Conservation (phyloP, 2,113 vertebrate species). For the Poicephalus meyeri region DNA sequence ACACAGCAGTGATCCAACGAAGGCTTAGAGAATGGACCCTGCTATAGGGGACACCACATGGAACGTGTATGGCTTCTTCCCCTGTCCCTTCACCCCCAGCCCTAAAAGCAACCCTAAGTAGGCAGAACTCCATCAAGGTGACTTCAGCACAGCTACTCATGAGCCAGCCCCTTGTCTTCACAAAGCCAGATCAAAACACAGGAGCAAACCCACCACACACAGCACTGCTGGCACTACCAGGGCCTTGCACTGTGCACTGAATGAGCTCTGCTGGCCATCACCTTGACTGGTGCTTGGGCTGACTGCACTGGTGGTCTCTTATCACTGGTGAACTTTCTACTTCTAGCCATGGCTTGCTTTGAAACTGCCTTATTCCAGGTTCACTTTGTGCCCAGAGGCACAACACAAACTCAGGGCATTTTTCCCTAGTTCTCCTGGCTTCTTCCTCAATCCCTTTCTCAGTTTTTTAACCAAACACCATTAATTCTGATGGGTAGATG, state of each 20-base stretch:
- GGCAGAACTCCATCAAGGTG: neutral
- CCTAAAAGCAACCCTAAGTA: neutral
- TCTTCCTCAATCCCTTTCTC: neutral
- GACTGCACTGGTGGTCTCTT: neutral
- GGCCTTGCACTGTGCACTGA: neutral
- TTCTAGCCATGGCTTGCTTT: neutral
- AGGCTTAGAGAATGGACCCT: neutral
- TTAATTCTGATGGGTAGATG: neutral
- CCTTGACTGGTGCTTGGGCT: neutral
- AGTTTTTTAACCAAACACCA: neutral
- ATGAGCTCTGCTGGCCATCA: neutral
- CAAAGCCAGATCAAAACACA: neutral
- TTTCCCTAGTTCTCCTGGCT: neutral
- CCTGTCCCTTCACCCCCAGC: neutral
- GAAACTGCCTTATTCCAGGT: conserved; percentile 52
- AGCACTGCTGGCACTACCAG: neutral
- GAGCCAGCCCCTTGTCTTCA: neutral
- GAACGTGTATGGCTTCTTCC: neutral
- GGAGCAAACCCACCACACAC: neutral
- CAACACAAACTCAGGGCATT: neutral
- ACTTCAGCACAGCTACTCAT: neutral
- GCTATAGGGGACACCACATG: neutral
- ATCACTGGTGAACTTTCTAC: neutral
- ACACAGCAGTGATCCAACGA: neutral
- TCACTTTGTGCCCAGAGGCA: conserved; percentile 8